Percentiles rank a stretch among this genome's conserved stretches.
Conservation (phyloP, 2,888 invertebrate genomes). For the Malthinus seriepunctatus region DNA sequence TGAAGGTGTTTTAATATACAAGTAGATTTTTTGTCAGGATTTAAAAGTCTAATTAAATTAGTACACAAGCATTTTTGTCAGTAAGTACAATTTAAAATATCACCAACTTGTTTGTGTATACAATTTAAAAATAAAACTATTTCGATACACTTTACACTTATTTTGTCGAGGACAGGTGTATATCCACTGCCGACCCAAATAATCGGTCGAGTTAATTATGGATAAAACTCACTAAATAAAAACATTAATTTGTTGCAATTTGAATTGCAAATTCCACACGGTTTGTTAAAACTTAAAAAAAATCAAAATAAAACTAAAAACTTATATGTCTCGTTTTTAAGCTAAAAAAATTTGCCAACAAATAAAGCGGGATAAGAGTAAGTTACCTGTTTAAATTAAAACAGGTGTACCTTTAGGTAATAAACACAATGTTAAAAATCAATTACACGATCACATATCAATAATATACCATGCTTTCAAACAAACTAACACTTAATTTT, state of each 20-base stretch:
- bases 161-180: constrained; percentile 48
- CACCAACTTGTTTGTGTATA: constrained; percentile 50
- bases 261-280: constrained; percentile 24
- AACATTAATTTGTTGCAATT: constrained; percentile 17
- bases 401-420: background rate
- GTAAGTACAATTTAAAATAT: constrained; percentile 49
- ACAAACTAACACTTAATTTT: constrained; percentile 46
- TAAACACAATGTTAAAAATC: constrained; percentile 28
- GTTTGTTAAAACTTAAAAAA: constrained; percentile 19
- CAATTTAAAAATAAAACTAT: constrained; percentile 34
- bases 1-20: constrained; percentile 25
- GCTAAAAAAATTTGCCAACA: constrained; percentile 48
- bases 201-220: constrained; percentile 32
- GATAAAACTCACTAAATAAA: constrained; percentile 31
- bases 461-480: constrained; percentile 54
- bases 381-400: too few relatives aligned
- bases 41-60: constrained; percentile 32
- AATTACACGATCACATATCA: constrained; percentile 52
- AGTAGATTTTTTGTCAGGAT: constrained; percentile 14
- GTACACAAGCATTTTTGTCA: constrained; percentile 44
- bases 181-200: constrained; percentile 49
- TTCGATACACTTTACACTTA: constrained; percentile 32
- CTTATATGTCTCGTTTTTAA: constrained; percentile 21
- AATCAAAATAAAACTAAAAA: constrained; percentile 15
- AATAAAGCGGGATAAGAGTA: constrained; percentile 46